These are phyloP conservation scores for Ianthella basta DNA, from an alignment of 37 sponge, comb jelly and placozoan genomes.

Conservation along the genomic window DNA sequence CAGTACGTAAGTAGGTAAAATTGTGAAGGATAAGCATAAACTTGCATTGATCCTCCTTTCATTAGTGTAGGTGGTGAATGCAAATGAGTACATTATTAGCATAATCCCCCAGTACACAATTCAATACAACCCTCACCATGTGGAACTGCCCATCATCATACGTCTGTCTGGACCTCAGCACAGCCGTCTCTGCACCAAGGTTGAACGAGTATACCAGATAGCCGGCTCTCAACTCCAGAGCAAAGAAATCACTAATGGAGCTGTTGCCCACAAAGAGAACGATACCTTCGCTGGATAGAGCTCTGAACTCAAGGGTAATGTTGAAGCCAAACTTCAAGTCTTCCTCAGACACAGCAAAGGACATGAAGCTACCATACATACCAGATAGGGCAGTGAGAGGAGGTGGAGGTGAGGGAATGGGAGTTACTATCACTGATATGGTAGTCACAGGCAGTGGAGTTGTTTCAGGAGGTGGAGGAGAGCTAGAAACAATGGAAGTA, in stretches of 20 bases:
- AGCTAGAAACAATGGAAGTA: no score
- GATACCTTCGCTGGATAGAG: slow-evolving; percentile 47
- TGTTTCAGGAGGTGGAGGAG: no score
- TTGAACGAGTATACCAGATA: slow-evolving; percentile 52
- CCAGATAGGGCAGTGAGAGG: neutral
- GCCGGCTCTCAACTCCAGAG: slow-evolving; percentile 57
- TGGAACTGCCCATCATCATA: slow-evolving; percentile 57
- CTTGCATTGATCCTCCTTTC: no score
- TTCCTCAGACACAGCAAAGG: neutral
- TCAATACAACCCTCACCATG: slow-evolving; percentile 12
- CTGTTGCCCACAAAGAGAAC: slow-evolving; percentile 60
- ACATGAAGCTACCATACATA: slow-evolving; percentile 1
- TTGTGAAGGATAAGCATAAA: no score
- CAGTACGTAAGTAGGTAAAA: neutral
- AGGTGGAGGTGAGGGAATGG: neutral
- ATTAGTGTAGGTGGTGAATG: no score
- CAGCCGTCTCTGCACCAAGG: slow-evolving; percentile 46
- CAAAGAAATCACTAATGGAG: slow-evolving; percentile 37
- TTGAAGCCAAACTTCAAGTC: slow-evolving; percentile 19
- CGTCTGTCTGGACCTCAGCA: slow-evolving; percentile 17
- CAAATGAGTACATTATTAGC: no score
- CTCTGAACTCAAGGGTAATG: slow-evolving; percentile 56
- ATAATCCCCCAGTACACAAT: no score
- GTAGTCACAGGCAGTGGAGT: no score
- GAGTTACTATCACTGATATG: no score